Conservation (phyloP, 2,113 vertebrate species). For the Salvator merianae region DNA sequence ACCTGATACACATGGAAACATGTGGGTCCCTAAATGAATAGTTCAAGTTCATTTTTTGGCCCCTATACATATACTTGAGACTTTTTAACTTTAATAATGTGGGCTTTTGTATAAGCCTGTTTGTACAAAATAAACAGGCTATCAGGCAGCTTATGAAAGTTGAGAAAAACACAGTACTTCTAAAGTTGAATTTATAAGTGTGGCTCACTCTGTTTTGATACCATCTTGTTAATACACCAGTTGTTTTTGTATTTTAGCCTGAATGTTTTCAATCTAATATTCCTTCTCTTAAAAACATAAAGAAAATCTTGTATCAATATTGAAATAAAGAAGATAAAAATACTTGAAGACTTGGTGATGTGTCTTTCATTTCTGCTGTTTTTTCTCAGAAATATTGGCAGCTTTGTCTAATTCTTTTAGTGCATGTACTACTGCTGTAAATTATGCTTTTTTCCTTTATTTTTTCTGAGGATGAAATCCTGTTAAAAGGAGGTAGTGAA, state of each 20-base stretch:
- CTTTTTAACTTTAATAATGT: not conserved
- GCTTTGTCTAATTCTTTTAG: not conserved
- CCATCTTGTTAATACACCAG: not conserved
- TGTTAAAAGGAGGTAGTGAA: not conserved
- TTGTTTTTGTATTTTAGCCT: not conserved
- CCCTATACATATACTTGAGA: not conserved
- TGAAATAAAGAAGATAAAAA: conserved; percentile 39
- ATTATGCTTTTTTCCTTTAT: not conserved
- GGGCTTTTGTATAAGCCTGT: not conserved
- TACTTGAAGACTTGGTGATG: not conserved
- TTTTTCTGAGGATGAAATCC: not conserved
- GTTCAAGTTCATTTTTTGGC: not conserved
- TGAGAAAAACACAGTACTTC: conserved; percentile 25
- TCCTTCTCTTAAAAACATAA: not conserved
- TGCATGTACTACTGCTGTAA: not conserved
- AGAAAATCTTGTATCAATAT: conserved; percentile 6
- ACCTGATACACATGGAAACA: conserved; percentile 92
- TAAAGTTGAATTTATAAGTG: conserved; percentile 36
- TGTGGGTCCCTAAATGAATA: conserved; percentile 92
- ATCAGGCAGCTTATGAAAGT: not conserved
- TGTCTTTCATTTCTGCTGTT: not conserved
- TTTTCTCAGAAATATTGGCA: not conserved
- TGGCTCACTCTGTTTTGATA: conserved; percentile 26
- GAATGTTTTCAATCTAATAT: not conserved
- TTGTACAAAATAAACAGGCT: not conserved